phyloP scores from a whole-genome alignment of 2,888 invertebrate genomes.

The Nowickia ferox region DNA sequence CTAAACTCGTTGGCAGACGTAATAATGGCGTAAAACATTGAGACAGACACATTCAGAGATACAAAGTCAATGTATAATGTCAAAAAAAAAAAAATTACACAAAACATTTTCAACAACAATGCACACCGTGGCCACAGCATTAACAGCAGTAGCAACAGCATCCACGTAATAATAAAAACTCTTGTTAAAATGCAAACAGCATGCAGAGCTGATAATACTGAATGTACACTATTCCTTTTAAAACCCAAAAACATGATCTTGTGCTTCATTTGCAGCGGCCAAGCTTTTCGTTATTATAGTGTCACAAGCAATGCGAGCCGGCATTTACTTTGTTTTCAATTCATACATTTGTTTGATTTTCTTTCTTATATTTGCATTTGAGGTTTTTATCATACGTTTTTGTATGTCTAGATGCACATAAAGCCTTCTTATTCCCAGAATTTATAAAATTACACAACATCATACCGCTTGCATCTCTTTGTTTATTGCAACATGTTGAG shows the following conservation, averaged over 20 bases:
- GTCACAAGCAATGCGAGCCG: background rate
- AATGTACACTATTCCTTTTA: conserved; percentile 30
- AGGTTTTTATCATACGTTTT: background rate
- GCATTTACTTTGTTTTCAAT: conserved; percentile 8
- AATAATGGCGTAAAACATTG: background rate
- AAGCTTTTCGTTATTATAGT: no score
- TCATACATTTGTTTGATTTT: conserved; percentile 13
- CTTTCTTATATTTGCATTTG: background rate
- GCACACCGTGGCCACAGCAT: background rate
- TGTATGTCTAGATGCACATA: conserved; percentile 1
- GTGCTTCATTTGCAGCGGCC: background rate
- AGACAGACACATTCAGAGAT: conserved; percentile 29
- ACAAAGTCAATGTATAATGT: conserved; percentile 54
- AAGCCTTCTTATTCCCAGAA: conserved; percentile 48
- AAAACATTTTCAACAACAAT: background rate
- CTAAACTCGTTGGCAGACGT: conserved; percentile 17
- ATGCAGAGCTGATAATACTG: conserved; percentile 10
- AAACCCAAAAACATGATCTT: background rate
- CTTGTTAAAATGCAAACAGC: conserved; percentile 32
- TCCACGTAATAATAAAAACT: conserved; percentile 6
- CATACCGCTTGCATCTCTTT: conserved; percentile 6
- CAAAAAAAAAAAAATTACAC: background rate
- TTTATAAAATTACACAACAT: background rate
- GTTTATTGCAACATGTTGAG: conserved; percentile 29
- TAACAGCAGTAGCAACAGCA: background rate